These are phyloP conservation scores for Pseudolycoriella hygida DNA, from an alignment of 2,888 invertebrate genomes.

Conservation along the genomic window DNA sequence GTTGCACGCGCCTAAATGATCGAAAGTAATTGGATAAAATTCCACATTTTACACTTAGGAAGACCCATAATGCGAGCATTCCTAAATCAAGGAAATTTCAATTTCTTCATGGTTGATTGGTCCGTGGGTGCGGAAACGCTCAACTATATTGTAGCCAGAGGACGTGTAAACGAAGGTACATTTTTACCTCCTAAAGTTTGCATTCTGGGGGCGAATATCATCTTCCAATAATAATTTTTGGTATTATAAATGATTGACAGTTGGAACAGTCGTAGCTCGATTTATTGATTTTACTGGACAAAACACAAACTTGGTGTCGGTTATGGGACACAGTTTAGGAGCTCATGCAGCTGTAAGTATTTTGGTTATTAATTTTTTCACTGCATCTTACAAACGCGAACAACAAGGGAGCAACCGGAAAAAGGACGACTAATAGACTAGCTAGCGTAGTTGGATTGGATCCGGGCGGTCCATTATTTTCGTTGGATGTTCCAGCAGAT, in stretches of 20 bases:
- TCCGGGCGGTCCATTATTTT: conserved; percentile 24
- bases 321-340: neutral
- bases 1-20: too few species aligned
- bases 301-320: neutral
- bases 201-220: too few species aligned
- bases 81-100: conserved; percentile 8
- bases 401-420: conserved; percentile 18
- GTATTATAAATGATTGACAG: conserved; percentile 4
- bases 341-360: conserved; percentile 20
- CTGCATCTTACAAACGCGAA: too few species aligned
- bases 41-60: too few species aligned
- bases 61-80: neutral
- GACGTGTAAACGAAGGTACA: conserved; percentile 16
- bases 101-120: conserved; percentile 24
- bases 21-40: too few species aligned
- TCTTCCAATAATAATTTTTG: too few species aligned
- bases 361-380: too few species aligned
- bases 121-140: conserved; percentile 19
- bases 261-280: conserved; percentile 18
- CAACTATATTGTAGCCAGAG: conserved; percentile 20
- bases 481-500: conserved; percentile 15
- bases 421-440: conserved; percentile 6
- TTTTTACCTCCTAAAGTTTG: too few species aligned
- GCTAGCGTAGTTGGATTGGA: conserved; percentile 22
- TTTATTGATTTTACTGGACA: conserved; percentile 18